Conservation (phyloP, 2,888 invertebrate genomes). For the Drosophila yooni region DNA sequence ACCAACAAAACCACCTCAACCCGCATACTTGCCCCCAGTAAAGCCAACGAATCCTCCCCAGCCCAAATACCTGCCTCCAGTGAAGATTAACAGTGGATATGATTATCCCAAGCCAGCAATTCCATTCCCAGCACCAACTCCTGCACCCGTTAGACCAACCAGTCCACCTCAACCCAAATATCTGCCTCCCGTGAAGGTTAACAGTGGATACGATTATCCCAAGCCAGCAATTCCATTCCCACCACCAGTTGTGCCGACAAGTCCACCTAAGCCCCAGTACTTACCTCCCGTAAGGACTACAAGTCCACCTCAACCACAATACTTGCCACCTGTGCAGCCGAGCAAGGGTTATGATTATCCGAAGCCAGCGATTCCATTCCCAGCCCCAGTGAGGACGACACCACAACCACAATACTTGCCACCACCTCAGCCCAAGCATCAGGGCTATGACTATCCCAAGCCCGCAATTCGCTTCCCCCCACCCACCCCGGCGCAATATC, state of each 20-base stretch:
- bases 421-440: conserved; percentile 39
- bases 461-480: conserved; percentile 56
- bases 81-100: conserved; percentile 55
- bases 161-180: conserved; percentile 41
- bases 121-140: conserved; percentile 51
- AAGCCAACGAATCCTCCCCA: conserved; percentile 31
- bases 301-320: conserved; percentile 27
- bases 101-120: conserved; percentile 63
- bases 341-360: conserved; percentile 16
- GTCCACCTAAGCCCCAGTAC: background rate
- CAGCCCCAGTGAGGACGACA: conserved; percentile 10
- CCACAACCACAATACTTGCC: conserved; percentile 47
- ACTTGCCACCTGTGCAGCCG: background rate
- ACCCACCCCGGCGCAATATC: conserved; percentile 36
- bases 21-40: conserved; percentile 42
- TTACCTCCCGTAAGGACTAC: conserved; percentile 8
- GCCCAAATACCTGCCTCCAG: conserved; percentile 58
- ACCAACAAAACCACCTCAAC: conserved; percentile 9
- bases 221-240: conserved; percentile 10
- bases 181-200: conserved; percentile 31
- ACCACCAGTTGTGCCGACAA: conserved; percentile 14
- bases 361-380: conserved; percentile 11
- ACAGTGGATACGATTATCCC: conserved; percentile 11
- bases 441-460: conserved; percentile 62
- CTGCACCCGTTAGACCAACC: conserved; percentile 51